Percentiles rank a stretch among this genome's conserved stretches.
phyloP scores from a whole-genome alignment of 2,113 vertebrate genomes.

The Amazona vittata region DNA sequence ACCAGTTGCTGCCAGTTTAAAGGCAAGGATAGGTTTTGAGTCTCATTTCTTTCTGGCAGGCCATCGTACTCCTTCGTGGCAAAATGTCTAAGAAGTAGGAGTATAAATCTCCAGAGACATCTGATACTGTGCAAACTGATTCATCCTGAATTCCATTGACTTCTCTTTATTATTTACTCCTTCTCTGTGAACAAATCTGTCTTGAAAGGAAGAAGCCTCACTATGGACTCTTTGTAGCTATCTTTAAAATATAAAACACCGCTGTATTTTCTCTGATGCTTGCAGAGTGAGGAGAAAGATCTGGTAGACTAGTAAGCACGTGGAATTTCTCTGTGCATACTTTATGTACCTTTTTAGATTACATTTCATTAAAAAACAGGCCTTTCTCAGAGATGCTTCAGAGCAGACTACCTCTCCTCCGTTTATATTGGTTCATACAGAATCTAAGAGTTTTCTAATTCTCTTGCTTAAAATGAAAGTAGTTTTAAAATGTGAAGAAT shows the following conservation, averaged over 20 bases:
- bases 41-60: background rate
- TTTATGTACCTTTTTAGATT: background rate
- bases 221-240: background rate
- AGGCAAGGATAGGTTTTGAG: background rate
- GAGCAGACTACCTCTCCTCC: background rate
- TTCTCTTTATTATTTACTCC: background rate
- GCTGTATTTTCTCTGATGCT: background rate
- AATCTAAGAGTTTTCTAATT: background rate
- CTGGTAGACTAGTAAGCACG: background rate
- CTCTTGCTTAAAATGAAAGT: background rate
- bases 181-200: background rate
- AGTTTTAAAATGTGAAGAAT: background rate
- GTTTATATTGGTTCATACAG: background rate
- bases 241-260: background rate
- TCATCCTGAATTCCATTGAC: background rate
- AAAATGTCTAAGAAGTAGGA: background rate
- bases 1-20: background rate
- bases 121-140: background rate
- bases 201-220: background rate
- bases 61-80: rapidly evolving
- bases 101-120: background rate
- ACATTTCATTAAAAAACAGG: background rate
- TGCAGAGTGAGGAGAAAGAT: background rate
- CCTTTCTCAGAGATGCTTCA: background rate
- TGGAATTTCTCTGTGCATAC: background rate